A percentile compares a stretch with the other conserved stretches of the same genome.
Conservation (phyloP, 2,113 vertebrate genomes). For the Hippotragus niger region DNA sequence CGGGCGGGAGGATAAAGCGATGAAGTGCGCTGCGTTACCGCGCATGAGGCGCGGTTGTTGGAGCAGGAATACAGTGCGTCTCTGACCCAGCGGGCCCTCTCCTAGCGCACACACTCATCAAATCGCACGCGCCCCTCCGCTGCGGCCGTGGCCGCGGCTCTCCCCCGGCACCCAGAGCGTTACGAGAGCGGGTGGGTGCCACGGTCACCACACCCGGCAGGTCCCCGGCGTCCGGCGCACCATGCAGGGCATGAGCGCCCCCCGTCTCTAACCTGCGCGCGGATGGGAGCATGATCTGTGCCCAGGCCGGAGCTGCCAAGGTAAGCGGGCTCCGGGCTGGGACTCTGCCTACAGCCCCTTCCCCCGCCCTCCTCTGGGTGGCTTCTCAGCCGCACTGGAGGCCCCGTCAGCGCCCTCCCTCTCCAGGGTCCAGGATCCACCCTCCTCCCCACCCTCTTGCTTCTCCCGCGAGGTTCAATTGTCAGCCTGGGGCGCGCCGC, state of each 20-base stretch:
- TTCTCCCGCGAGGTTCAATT: slow-evolving; percentile 60
- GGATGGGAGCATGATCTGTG: slow-evolving; percentile 80
- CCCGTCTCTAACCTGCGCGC: slow-evolving; percentile 32
- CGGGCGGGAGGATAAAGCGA: slow-evolving; percentile 59
- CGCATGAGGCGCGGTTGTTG: slow-evolving; percentile 41
- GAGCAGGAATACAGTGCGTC: slow-evolving; percentile 58
- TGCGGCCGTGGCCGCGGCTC: neutral
- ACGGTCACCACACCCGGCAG: neutral
- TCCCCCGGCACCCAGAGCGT: neutral
- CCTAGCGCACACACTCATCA: neutral
- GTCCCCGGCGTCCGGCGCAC: slow-evolving; percentile 5
- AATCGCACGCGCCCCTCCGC: neutral
- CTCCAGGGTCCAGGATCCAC: neutral
- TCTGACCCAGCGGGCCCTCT: slow-evolving; percentile 5
- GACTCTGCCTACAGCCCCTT: neutral
- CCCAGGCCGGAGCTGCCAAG: slow-evolving; percentile 81
- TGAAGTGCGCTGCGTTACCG: slow-evolving; percentile 60
- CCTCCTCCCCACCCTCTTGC: slow-evolving; percentile 33
- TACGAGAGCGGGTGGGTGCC: neutral
- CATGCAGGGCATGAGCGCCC: slow-evolving; percentile 63
- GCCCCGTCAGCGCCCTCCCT: slow-evolving; percentile 31
- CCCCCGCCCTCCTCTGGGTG: neutral
- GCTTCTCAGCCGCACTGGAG: neutral
- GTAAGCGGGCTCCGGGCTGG: slow-evolving; percentile 64
- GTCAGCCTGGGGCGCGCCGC: neutral